A percentile compares a stretch with the other conserved stretches of the same genome.
These are phyloP conservation scores for Drepana arcuata DNA, from an alignment of 1,140 invertebrate genomes.

Conservation along the genomic window DNA sequence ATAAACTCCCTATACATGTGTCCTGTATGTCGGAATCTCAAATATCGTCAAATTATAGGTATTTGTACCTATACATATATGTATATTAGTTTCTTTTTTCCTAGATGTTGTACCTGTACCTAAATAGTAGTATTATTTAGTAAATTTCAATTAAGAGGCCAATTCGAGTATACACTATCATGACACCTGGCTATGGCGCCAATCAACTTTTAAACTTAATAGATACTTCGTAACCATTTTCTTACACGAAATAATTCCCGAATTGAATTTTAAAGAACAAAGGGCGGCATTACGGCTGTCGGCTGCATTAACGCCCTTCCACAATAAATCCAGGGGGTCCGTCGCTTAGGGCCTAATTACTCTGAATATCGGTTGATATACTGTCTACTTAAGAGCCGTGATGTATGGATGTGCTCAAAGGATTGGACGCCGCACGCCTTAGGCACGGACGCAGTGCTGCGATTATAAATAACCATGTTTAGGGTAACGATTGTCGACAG, in stretches of 20 bases:
- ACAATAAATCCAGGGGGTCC: conserved; percentile 66
- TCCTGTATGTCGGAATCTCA: too few relatives aligned
- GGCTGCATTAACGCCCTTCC: conserved; percentile 61
- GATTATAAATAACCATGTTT: conserved; percentile 67
- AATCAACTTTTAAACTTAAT: too few relatives aligned
- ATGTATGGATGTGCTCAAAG: conserved; percentile 63
- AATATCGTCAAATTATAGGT: too few relatives aligned
- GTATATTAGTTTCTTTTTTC: too few relatives aligned
- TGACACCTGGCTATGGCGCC: too few relatives aligned
- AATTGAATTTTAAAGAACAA: conserved; percentile 67
- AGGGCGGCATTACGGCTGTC: conserved; percentile 63
- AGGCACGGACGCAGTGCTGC: conserved; percentile 38
- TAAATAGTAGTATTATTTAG: too few relatives aligned
- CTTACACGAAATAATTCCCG: conserved; percentile 26
- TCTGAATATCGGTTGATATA: conserved; percentile 68
- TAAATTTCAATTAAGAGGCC: too few relatives aligned
- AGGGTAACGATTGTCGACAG: conserved; percentile 47
- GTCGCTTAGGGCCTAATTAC: conserved; percentile 68
- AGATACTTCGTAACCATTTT: too few relatives aligned
- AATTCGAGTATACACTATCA: too few relatives aligned
- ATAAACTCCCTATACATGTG: too few relatives aligned
- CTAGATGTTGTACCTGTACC: too few relatives aligned
- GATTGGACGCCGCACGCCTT: conserved; percentile 54
- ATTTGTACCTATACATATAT: too few relatives aligned
- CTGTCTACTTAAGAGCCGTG: conserved; percentile 67